Evolutionary conservation across 2,888 invertebrate genomes (phyloP), one percentile per base, ranked within the genome.

Genomic region (Pyrrhosoma nymphula): DNA sequence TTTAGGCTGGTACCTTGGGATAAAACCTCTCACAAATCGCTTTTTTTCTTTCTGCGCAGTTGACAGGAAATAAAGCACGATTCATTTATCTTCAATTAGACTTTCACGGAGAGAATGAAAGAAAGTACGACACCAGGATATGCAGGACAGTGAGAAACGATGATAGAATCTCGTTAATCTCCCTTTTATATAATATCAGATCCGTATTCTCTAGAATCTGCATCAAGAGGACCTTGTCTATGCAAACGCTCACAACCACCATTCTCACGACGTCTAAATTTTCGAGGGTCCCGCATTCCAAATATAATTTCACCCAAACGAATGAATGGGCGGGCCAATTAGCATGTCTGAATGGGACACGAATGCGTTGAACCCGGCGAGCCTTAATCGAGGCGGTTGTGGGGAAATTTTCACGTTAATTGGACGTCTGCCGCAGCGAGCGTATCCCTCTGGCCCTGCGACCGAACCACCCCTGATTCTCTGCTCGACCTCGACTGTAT

Each of bases 351-450:
- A 69, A 69, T 69, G 69, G 69, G n/a, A 69, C 69, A 6, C n/a
- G 69, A 69, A 69, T 69, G 69, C 69, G 69, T 69, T n/a, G 69
- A n/a, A n/a, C 69, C 69, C n/a, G 4, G 4, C 69, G 69, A 10
- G 69, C 23, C 69, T 69, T 69, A 69, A 69, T 69, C 69, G 69
- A 47, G 47, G n/a, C 23, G 69, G 69, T 20, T 26, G 20, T 6
- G 69, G 69, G 69, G 47, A 47, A 69, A 69, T 26, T 69, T 69
- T 69, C 69, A n/a, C 69, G 69, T 69, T 69, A 69, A 69, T 69
- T 69, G 69, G 69, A 69, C 69, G 69, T 69, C 69, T n/a, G n/a
- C n/a, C 23, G n/a, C 12, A 26, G n/a, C 69, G 20, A 47, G 69
- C 69, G n/a, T 26, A 69, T 69, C 69, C n/a, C 60, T 60, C 8